Base-by-base conservation (phyloP, 2,888 invertebrate species). In the Laothoe populi region DNA sequence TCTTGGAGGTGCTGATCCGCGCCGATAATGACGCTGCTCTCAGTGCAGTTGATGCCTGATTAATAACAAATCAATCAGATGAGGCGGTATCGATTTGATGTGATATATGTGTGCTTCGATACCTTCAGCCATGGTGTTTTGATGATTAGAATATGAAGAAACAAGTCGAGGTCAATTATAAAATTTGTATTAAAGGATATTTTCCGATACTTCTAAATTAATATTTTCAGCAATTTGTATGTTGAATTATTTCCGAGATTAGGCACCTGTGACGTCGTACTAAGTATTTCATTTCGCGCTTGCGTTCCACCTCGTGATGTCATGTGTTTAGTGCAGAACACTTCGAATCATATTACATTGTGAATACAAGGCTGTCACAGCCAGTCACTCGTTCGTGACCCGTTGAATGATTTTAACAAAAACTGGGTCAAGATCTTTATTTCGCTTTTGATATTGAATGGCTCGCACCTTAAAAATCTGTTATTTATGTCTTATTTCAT, bases 371-470 rank as follows among this genome's bases (percentile, higher is more conserved):
- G 90, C 82, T 90, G 83, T 85, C 83, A 83, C 85, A 78, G 80
- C 78, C 83, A 88, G 87, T 89, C 90, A 88, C 88, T 90, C 85
- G 90, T 87, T 90, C 91, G 85, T 91, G 90, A 91, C 91, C 91
- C 79, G 88, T 83, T 90, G 88, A 88, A 89, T 90, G 89, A 90
- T 88, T 90, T 88, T 84, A 83, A 83, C 79, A 77, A 79, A 84
- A 90, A 84, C 81, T 83, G 84, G 91, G 91, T 90, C 91, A 91
- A 91, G 91, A 90, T 88, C 90, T 88, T 89, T 86, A 87, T 84
- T 86, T 85, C 75, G 79, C 78, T 83, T 84, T 83, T 84, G 75
- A 83, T 87, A 84, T 81, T 82, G 78, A 84, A 83, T 82, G 74
- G 74, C 71, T 79, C 73, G 77, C 74, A 73, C 76, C 70, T 64